Conservation (phyloP, 2,113 vertebrate genomes). For the Rissa tridactyla region DNA sequence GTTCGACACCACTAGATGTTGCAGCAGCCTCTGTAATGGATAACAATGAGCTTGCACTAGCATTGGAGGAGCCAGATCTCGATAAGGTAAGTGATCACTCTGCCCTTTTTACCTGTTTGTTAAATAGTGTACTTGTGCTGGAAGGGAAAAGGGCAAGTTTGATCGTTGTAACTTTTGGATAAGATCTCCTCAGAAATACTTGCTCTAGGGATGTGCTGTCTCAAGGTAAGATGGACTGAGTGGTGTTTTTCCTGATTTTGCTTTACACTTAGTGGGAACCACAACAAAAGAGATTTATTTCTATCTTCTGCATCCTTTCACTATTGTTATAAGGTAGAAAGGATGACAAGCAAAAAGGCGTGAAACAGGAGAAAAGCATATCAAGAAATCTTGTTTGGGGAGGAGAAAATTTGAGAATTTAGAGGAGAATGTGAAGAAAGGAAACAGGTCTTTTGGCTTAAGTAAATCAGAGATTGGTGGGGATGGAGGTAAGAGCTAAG, state of each 20-base stretch:
- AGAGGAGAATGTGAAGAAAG: background rate
- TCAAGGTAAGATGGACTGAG: background rate
- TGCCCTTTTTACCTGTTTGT: background rate
- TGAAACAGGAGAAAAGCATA: background rate
- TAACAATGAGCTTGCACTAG: conserved; percentile 94
- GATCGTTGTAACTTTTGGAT: background rate
- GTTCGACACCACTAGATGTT: conserved; percentile 95
- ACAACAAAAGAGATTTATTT: background rate
- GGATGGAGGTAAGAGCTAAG: background rate
- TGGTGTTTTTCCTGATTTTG: background rate
- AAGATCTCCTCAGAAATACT: background rate
- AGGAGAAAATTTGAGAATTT: background rate
- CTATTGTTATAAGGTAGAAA: background rate
- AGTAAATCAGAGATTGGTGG: background rate
- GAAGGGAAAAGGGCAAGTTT: background rate
- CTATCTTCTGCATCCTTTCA: background rate
- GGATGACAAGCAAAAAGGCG: background rate
- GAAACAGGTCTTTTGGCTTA: background rate
- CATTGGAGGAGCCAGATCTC: conserved; percentile 93
- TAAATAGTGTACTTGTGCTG: background rate
- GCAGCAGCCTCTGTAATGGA: conserved; percentile 98
- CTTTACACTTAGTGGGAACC: background rate
- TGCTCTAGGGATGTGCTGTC: background rate
- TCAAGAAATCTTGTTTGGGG: background rate
- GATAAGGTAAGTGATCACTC: conserved; percentile 82